phyloP scores from a whole-genome alignment of 2,888 invertebrate genomes.

The Arge pagana region DNA sequence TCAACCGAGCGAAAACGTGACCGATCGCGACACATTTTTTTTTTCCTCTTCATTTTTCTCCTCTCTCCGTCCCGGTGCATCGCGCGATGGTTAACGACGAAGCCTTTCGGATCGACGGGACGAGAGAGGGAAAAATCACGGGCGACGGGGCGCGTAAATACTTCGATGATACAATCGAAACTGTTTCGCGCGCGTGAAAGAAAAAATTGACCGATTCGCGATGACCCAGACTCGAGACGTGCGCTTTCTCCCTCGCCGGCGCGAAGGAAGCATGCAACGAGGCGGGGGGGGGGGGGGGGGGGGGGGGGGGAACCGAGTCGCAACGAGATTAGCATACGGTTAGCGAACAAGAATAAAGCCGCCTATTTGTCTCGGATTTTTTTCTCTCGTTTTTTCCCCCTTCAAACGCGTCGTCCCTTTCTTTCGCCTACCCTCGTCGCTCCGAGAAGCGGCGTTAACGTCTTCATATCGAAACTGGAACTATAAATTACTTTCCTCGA shows the following conservation, averaged over 20 bases:
- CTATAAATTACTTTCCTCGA: conserved; percentile 4
- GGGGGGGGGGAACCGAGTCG: no score
- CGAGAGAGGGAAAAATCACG: no score
- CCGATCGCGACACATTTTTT: no score
- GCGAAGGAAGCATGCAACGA: conserved; percentile 10
- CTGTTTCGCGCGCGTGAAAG: background rate
- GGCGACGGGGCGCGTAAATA: background rate
- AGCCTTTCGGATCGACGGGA: no score
- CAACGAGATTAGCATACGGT: conserved; percentile 8
- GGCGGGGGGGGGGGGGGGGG: background rate
- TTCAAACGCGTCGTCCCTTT: no score
- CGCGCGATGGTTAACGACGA: conserved; percentile 36
- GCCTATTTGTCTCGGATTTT: background rate
- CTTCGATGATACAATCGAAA: background rate
- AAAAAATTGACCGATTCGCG: conserved; percentile 10
- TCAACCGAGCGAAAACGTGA: no score
- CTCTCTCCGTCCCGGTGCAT: conserved; percentile 27
- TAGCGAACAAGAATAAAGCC: conserved; percentile 4
- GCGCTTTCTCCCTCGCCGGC: conserved; percentile 14
- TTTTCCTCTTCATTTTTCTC: no score
- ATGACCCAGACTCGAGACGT: conserved; percentile 21
- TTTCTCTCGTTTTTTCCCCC: background rate
- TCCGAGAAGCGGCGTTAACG: no score
- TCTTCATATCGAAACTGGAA: no score
- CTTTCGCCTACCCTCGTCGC: no score